Base-by-base conservation (phyloP, 2,888 invertebrate species). In the Mimumesa dahlbomi region DNA sequence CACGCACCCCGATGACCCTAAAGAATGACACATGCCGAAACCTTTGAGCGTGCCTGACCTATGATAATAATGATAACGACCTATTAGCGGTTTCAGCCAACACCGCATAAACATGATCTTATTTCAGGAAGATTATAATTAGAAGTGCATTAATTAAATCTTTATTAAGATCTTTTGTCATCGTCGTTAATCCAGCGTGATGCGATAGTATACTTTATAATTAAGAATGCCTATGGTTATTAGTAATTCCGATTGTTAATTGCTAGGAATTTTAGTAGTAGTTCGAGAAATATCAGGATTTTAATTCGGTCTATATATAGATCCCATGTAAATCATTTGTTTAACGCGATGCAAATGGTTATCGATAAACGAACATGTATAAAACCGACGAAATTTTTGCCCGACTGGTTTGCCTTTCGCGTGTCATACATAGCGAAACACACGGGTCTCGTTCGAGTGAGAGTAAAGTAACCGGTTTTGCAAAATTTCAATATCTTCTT, bases 1-100 rank as follows among this genome's bases (percentile, higher is more conserved):
- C n/a, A n/a, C n/a, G n/a, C n/a, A n/a, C 38, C 40, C 46, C 59
- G 64, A 59, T 64, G 56, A 61, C 36, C 40, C 57, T n/a, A 57
- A 58, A 29, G 49, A 64, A 43, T 52, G 52, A 61, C 53, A 58
- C 46, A 29, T 42, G 43, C 14, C 61, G 52, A 58, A 65, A 75
- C 58, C 76, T 65, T 65, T 63, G 49, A 63, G 54, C 38, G 56
- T 62, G 63, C 56, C 76, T 70, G 76, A 77, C 76, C 76, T 74
- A 76, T 34, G 77, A 73, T 73, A 77, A 73, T 57, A 9, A 45
- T 42, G 49, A 61, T 48, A 57, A 38, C 21, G 18, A 19, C 6
- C 11, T 36, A 36, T 36, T 36, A 36, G 36, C 36, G 11, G 18
- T 18, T 16, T 9, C 34, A 11, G 34, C 34, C n/a, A 34, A 34